Conservation (phyloP, 2,888 invertebrate species). For the Cheilosia vernalis region DNA sequence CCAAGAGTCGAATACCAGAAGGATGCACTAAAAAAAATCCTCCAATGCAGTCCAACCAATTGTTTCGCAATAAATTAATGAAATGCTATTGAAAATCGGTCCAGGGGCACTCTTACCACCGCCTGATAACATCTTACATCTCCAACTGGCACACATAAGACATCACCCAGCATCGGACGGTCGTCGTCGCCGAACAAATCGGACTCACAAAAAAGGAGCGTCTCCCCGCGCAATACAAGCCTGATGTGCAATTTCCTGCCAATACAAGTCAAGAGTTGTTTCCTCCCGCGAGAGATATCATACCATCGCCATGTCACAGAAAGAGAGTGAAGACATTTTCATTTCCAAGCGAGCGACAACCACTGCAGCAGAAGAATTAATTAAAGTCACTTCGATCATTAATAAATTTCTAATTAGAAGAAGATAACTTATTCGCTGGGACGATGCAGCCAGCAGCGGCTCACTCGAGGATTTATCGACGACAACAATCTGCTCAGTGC, state of each 20-base stretch:
- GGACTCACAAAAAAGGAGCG: conserved; percentile 10
- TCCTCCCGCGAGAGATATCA: conserved; percentile 13
- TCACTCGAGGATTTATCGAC: conserved; percentile 50
- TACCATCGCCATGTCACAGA: conserved; percentile 26
- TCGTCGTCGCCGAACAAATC: conserved; percentile 19
- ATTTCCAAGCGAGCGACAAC: conserved; percentile 63
- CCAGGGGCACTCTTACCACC: conserved; percentile 4
- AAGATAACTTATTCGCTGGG: conserved; percentile 76
- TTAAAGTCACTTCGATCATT: conserved; percentile 77
- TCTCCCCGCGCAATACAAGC: conserved; percentile 9
- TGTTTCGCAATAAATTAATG: conserved; percentile 72
- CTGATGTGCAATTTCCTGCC: conserved; percentile 68
- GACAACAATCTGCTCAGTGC: too few relatives aligned
- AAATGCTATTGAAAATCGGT: conserved; percentile 45
- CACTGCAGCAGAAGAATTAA: conserved; percentile 73
- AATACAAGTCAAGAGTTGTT: conserved; percentile 38
- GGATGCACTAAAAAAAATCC: conserved; percentile 36
- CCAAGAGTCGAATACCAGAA: conserved; percentile 51
- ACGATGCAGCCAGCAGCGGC: conserved; percentile 29
- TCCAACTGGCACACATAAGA: conserved; percentile 60
- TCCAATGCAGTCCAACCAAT: conserved; percentile 63
- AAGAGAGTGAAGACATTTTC: conserved; percentile 73
- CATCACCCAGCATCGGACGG: conserved; percentile 45
- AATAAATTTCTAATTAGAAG: conserved; percentile 78
- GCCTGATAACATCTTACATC: conserved; percentile 62